Evolutionary conservation across 2,888 invertebrate genomes (phyloP).

Genomic region (Sarcophaga variegata): DNA sequence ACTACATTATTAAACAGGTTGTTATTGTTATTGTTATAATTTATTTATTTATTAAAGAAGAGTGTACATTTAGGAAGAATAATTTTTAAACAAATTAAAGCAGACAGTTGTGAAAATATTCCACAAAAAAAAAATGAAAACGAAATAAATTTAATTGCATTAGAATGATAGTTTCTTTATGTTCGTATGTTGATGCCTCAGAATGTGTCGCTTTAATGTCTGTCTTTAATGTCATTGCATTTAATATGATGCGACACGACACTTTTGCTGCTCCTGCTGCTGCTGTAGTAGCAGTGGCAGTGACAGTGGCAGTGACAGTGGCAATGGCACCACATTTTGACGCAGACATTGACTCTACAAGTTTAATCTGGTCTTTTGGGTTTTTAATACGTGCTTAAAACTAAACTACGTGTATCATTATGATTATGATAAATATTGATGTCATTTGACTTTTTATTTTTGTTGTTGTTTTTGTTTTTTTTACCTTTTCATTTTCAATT

Average conservation of each 20-base stretch:
- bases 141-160: slow-evolving; percentile 27
- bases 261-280: slow-evolving; percentile 41
- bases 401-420: slow-evolving; percentile 41
- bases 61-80: slow-evolving; percentile 20
- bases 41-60: not conserved
- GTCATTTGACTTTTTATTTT: slow-evolving; percentile 68
- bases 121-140: not conserved
- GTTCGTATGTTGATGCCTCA: slow-evolving; percentile 2
- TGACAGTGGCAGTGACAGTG: not conserved
- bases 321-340: slow-evolving; percentile 25
- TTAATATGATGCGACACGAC: slow-evolving; percentile 66
- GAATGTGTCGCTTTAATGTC: slow-evolving; percentile 46
- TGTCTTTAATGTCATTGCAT: slow-evolving; percentile 32
- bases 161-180: slow-evolving; percentile 32
- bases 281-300: not conserved
- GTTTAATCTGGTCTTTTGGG: slow-evolving; percentile 41
- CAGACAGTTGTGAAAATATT: slow-evolving; percentile 65
- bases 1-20: slow-evolving; percentile 54
- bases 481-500: slow-evolving; percentile 1
- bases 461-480: slow-evolving; percentile 25
- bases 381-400: slow-evolving; percentile 47
- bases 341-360: slow-evolving; percentile 48
- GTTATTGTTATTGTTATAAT: slow-evolving; percentile 17
- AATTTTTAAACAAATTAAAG: slow-evolving; percentile 59
- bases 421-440: slow-evolving; percentile 69